phyloP scores from a whole-genome alignment of 1,140 invertebrate species.

The Protaetia brevitarsis region DNA sequence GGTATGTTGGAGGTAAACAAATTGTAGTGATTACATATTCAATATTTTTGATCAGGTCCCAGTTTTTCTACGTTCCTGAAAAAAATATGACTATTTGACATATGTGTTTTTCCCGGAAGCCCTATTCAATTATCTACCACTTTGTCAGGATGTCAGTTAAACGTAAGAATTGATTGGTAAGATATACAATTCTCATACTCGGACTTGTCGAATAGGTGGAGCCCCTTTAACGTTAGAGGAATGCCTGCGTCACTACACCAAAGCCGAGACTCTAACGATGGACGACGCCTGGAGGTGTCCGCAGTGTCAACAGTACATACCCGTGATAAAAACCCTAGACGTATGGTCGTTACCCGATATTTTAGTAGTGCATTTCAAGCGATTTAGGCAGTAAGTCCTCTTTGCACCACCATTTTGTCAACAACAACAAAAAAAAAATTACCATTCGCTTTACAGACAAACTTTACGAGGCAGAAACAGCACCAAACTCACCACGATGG shows the following conservation, averaged over 20 bases:
- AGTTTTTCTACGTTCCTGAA: no score
- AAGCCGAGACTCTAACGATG: constrained; percentile 83
- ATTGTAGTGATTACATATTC: no score
- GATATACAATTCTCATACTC: no score
- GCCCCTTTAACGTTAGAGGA: constrained; percentile 84
- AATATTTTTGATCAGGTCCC: no score
- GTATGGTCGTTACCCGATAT: constrained; percentile 95
- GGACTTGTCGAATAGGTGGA: constrained; percentile 46
- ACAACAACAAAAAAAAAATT: not conserved
- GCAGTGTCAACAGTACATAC: constrained; percentile 87
- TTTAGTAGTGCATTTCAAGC: constrained; percentile 92
- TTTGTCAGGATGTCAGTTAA: no score
- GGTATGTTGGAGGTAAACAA: no score
- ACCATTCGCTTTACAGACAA: constrained; percentile 46
- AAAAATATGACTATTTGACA: no score
- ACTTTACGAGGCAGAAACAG: constrained; percentile 67
- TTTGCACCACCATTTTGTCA: constrained; percentile 3
- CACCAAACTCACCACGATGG: constrained; percentile 81
- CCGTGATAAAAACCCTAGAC: constrained; percentile 89
- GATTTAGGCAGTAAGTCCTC: constrained; percentile 83
- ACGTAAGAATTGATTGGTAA: no score
- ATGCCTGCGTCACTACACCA: constrained; percentile 88
- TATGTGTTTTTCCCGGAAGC: no score
- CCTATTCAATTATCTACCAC: no score
- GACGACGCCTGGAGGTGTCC: constrained; percentile 95